Conservation (phyloP, 1,140 invertebrate species). For the Trichonephila clavipes region DNA sequence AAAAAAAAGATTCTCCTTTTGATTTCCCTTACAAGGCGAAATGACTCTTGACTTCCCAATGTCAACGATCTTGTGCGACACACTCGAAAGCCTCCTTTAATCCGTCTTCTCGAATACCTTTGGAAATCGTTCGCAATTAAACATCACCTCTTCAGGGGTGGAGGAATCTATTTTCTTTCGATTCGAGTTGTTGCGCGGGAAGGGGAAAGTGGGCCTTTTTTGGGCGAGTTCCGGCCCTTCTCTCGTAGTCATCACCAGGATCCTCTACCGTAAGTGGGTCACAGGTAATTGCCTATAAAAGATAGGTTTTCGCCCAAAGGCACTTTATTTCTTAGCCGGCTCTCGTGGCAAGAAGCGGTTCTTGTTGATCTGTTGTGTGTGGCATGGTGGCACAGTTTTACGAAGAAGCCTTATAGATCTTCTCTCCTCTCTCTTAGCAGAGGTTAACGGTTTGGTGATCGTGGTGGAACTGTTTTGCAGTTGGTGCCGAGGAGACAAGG, state of each 20-base stretch:
- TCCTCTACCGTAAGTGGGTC: constrained; percentile 46
- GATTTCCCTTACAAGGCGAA: not conserved
- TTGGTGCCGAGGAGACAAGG: not conserved
- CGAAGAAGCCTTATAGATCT: not conserved
- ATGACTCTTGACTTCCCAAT: not conserved
- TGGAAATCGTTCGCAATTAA: not conserved
- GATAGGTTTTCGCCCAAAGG: constrained; percentile 69
- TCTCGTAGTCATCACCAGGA: constrained; percentile 31
- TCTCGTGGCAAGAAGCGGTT: constrained; percentile 7
- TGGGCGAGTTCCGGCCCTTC: constrained; percentile 65
- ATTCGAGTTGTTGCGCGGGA: constrained; percentile 58
- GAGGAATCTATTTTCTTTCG: constrained; percentile 17
- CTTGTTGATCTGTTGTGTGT: constrained; percentile 51
- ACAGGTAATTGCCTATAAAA: constrained; percentile 75
- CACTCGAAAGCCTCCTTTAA: not conserved
- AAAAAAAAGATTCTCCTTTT: too few relatives aligned
- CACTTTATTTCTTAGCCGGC: constrained; percentile 51
- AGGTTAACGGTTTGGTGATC: not conserved
- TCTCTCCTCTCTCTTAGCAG: not conserved
- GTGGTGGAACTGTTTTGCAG: not conserved
- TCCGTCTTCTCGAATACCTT: constrained; percentile 21
- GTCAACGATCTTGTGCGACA: not conserved
- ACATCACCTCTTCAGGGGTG: not conserved
- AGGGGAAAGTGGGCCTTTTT: constrained; percentile 73
- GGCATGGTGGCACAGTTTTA: constrained; percentile 66